These are phyloP conservation scores for Melipona bicolor DNA, from an alignment of 2,888 invertebrate genomes.

Conservation along the genomic window DNA sequence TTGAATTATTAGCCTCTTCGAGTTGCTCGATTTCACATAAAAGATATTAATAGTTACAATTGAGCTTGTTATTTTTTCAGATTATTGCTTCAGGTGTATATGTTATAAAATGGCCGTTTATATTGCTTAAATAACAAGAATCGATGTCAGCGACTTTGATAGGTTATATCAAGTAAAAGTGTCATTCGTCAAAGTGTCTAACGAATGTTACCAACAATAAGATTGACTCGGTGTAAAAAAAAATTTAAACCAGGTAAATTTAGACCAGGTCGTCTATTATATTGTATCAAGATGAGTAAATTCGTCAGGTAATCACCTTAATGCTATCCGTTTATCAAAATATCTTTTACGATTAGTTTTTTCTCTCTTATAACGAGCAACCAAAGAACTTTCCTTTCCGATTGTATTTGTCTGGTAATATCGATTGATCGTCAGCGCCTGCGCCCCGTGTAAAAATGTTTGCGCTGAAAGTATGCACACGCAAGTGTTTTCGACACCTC, in stretches of 20 bases:
- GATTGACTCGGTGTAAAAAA: not conserved
- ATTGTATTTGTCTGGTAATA: not conserved
- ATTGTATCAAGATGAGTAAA: not conserved
- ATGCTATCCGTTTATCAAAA: not conserved
- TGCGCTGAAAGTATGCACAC: not conserved
- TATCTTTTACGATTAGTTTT: not conserved
- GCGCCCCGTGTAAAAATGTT: not conserved
- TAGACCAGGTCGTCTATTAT: not conserved
- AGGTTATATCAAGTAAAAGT: not conserved
- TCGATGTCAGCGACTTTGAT: not conserved
- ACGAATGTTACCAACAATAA: not conserved
- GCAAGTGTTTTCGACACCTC: not conserved
- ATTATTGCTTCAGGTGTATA: not conserved
- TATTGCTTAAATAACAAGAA: slow-evolving; percentile 1
- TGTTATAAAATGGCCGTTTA: not conserved
- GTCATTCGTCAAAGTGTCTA: not conserved
- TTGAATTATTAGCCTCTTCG: slow-evolving; percentile 1
- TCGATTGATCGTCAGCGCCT: not conserved
- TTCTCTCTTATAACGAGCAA: not conserved
- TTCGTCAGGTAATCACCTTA: not conserved
- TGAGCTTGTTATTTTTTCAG: not conserved
- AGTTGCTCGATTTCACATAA: not conserved
- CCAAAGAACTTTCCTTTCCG: too few relatives aligned
- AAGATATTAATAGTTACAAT: not conserved
- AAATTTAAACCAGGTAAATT: slow-evolving; percentile 11